These are phyloP conservation scores for Mormyrops attenuatus DNA, from an alignment of 2,797 vertebrate species.

Conservation along the genomic window DNA sequence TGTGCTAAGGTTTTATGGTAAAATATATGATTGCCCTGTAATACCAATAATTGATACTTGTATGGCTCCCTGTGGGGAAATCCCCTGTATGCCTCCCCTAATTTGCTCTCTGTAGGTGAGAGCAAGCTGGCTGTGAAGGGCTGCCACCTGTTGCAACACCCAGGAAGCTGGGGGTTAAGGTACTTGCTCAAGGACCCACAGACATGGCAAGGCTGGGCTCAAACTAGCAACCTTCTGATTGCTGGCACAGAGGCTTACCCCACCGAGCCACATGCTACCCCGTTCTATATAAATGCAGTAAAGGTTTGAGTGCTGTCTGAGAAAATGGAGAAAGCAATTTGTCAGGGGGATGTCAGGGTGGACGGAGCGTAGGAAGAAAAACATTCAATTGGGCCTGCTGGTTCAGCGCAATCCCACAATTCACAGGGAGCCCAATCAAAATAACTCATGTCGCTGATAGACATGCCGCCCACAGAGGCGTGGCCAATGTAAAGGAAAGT, in stretches of 20 bases:
- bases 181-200: not conserved
- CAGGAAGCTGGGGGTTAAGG: not conserved
- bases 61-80: not conserved
- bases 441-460: not conserved
- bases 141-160: not conserved
- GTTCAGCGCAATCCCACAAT: not conserved
- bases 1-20: not conserved
- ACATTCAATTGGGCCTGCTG: not conserved
- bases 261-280: not conserved
- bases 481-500: not conserved
- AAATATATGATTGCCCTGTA: not conserved
- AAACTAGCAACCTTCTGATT: not conserved
- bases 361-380: not conserved
- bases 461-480: not conserved
- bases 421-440: not conserved
- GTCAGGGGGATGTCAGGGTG: not conserved
- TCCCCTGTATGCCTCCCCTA: not conserved
- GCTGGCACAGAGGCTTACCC: not conserved
- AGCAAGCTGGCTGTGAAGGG: not conserved
- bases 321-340: not conserved
- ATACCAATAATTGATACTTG: not conserved
- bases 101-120: not conserved
- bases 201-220: not conserved
- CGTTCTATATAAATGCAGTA: not conserved
- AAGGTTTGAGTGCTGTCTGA: not conserved